Conservation (phyloP, 1,140 invertebrate species). For the Drosophila lowei region DNA sequence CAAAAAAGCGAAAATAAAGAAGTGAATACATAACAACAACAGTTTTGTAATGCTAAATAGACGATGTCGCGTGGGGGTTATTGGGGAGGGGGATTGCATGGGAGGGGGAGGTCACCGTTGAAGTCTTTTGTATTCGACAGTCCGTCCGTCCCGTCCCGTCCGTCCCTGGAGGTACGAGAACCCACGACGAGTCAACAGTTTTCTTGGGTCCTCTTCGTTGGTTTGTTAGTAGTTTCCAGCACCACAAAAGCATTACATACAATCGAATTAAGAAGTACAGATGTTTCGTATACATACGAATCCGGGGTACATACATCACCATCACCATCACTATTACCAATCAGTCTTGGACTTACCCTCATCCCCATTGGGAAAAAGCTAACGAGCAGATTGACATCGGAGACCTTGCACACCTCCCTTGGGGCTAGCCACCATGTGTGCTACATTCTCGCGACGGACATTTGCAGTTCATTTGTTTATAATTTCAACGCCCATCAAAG, state of each 20-base stretch:
- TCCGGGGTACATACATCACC: background rate
- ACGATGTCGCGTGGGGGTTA: conserved; percentile 8
- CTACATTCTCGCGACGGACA: conserved; percentile 22
- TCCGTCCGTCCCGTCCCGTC: too few relatives aligned
- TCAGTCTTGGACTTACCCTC: conserved; percentile 25
- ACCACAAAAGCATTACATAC: conserved; percentile 19
- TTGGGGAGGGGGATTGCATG: conserved; percentile 7
- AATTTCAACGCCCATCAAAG: conserved; percentile 30
- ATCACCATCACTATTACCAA: conserved; percentile 20
- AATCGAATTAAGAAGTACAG: conserved; percentile 1
- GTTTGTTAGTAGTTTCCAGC: conserved; percentile 39
- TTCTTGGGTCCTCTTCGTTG: conserved; percentile 6
- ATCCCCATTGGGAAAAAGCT: background rate
- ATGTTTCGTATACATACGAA: conserved; percentile 4
- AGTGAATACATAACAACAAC: conserved; percentile 61
- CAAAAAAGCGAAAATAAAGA: conserved; percentile 67
- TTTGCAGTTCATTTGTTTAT: conserved; percentile 37
- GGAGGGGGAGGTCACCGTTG: conserved; percentile 45
- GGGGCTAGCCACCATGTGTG: conserved; percentile 19
- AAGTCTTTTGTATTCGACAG: conserved; percentile 69
- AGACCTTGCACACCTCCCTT: conserved; percentile 16
- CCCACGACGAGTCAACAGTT: conserved; percentile 17
- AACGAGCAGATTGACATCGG: conserved; percentile 1
- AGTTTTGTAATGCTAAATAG: conserved; percentile 80
- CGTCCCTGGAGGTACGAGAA: conserved; percentile 14